Evolutionary conservation across 2,888 invertebrate species (phyloP).

Genomic region (Cremastinae sp.): DNA sequence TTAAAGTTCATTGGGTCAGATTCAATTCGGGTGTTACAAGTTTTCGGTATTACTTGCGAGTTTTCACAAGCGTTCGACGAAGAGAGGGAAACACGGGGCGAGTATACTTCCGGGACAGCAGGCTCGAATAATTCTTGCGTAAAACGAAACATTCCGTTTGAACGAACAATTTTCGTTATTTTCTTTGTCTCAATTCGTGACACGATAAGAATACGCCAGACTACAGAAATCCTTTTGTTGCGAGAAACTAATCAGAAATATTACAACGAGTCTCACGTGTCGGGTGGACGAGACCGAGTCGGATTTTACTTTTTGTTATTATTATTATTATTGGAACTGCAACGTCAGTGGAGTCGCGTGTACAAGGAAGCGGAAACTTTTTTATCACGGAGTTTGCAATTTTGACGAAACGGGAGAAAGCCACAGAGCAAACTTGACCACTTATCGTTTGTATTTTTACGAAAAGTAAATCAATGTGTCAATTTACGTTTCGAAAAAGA

Average conservation of each 20-base stretch:
- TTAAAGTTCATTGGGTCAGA: conserved; percentile 55
- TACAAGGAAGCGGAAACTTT: conserved; percentile 43
- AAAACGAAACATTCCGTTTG: neutral
- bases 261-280: conserved; percentile 7
- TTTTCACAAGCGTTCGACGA: conserved; percentile 15
- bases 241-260: neutral
- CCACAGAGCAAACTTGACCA: neutral
- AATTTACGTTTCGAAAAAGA: neutral
- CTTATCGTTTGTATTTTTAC: neutral
- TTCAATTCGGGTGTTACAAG: conserved; percentile 53
- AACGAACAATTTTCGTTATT: conserved; percentile 1
- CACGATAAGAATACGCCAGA: too few species aligned
- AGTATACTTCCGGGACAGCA: conserved; percentile 27
- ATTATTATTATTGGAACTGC: conserved; percentile 13
- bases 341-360: conserved; percentile 7
- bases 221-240: too few species aligned
- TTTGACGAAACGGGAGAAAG: conserved; percentile 25
- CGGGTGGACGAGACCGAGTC: conserved; percentile 27
- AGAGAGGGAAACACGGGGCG: neutral
- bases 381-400: conserved; percentile 22
- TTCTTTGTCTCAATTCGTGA: neutral
- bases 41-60: conserved; percentile 24
- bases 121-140: neutral
- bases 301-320: neutral
- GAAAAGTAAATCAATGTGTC: conserved; percentile 1